Percentiles rank a stretch among this genome's conserved stretches.
These are phyloP conservation scores for Rhinichthys klamathensis DNA, from an alignment of 2,113 vertebrate species.

Conservation along the genomic window DNA sequence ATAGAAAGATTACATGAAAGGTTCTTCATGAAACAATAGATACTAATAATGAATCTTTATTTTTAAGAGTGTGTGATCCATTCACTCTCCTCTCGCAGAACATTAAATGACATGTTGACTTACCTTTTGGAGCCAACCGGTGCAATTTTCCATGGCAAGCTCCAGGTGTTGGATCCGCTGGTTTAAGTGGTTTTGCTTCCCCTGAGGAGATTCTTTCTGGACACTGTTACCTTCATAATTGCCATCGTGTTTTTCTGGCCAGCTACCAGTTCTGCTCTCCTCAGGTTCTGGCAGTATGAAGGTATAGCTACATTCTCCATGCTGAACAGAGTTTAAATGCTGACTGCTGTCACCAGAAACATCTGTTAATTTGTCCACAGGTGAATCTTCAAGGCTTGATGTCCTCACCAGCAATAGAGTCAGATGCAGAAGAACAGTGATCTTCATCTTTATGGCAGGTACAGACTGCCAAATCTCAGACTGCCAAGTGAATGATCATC, in stretches of 20 bases:
- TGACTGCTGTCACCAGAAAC: slow-evolving; percentile 49
- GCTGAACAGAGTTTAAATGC: slow-evolving; percentile 82
- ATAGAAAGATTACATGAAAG: background rate
- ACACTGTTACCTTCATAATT: slow-evolving; percentile 80
- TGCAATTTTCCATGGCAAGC: slow-evolving; percentile 87
- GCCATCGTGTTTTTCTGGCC: slow-evolving; percentile 74
- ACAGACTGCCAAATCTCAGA: background rate
- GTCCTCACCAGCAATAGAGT: slow-evolving; percentile 4
- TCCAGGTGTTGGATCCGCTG: slow-evolving; percentile 86
- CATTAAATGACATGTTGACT: slow-evolving; percentile 55
- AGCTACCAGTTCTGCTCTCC: slow-evolving; percentile 69
- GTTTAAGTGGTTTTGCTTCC: slow-evolving; percentile 80
- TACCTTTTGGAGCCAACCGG: slow-evolving; percentile 88
- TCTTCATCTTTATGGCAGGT: slow-evolving; percentile 8
- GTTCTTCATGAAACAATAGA: background rate
- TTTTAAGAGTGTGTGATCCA: background rate
- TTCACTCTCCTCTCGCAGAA: background rate
- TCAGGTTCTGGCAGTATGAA: slow-evolving; percentile 87
- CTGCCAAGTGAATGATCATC: background rate
- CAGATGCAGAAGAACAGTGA: background rate
- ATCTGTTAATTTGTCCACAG: slow-evolving; percentile 63
- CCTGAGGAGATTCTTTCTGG: slow-evolving; percentile 83
- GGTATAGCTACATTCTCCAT: slow-evolving; percentile 84
- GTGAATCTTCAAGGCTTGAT: background rate
- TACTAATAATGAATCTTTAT: background rate